Evolutionary conservation across 1,140 invertebrate species (phyloP).

Genomic region (Pseudomyrmex concolor): DNA sequence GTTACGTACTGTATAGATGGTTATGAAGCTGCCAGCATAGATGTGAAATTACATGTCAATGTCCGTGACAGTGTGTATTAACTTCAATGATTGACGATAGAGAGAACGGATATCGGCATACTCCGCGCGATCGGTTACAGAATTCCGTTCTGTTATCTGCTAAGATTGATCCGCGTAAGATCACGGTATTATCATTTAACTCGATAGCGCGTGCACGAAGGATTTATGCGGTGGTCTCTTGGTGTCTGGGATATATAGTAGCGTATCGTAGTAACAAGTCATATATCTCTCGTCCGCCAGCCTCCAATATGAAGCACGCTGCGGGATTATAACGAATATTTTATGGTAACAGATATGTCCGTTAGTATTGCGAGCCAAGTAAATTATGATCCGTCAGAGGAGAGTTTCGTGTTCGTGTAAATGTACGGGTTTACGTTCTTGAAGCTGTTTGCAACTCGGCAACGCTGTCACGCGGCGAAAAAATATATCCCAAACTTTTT

Average conservation of each 20-base stretch:
- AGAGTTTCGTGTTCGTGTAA: slow-evolving; percentile 31
- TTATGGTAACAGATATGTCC: slow-evolving; percentile 38
- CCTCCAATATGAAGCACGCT: slow-evolving; percentile 23
- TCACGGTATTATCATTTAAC: slow-evolving; percentile 63
- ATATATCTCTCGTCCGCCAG: background rate
- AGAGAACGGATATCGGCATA: slow-evolving; percentile 29
- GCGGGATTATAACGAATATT: slow-evolving; percentile 43
- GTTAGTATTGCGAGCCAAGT: slow-evolving; percentile 23
- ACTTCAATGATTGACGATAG: slow-evolving; percentile 71
- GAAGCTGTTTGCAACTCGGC: slow-evolving; percentile 44
- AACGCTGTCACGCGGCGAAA: slow-evolving; percentile 11
- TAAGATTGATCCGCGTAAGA: slow-evolving; percentile 69
- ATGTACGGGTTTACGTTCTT: slow-evolving; percentile 36
- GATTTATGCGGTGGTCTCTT: slow-evolving; percentile 36
- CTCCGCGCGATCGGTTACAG: slow-evolving; percentile 54
- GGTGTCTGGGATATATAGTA: background rate
- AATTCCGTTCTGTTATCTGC: slow-evolving; percentile 61
- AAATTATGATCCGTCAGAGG: slow-evolving; percentile 18
- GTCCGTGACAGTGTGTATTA: slow-evolving; percentile 66
- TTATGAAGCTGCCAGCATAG: slow-evolving; percentile 44
- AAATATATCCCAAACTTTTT: slow-evolving; percentile 39
- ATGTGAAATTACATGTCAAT: slow-evolving; percentile 73
- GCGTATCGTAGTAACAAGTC: slow-evolving; percentile 29
- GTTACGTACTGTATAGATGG: slow-evolving; percentile 21
- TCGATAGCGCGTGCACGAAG: slow-evolving; percentile 18